A percentile compares a stretch with the other conserved stretches of the same genome.
Evolutionary conservation across 1,140 invertebrate species (phyloP).

Genomic region (Hycleus cichorii): DNA sequence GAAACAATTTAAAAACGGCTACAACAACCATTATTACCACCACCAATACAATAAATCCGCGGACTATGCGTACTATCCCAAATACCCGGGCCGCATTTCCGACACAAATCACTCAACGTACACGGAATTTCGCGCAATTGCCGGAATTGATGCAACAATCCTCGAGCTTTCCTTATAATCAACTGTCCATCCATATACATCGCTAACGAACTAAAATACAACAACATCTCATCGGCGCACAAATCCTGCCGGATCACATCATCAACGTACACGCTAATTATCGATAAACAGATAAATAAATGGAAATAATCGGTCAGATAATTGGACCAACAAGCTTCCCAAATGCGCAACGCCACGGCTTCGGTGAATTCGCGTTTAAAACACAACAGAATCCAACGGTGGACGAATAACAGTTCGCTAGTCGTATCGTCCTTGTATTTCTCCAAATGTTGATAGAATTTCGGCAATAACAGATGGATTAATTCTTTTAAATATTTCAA

Average conservation of each 20-base stretch:
- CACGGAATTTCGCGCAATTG: constrained; percentile 79
- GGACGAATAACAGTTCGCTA: constrained; percentile 82
- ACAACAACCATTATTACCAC: constrained; percentile 17
- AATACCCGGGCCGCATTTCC: constrained; percentile 81
- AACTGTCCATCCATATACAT: constrained; percentile 94
- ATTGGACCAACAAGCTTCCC: constrained; percentile 92
- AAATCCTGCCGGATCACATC: constrained; percentile 85
- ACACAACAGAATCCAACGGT: constrained; percentile 89
- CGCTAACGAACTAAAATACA: constrained; percentile 87
- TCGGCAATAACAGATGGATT: constrained; percentile 77
- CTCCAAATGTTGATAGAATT: constrained; percentile 78
- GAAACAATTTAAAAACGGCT: background rate
- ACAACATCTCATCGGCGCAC: constrained; percentile 85
- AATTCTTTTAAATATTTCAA: constrained; percentile 80
- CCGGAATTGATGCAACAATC: constrained; percentile 82
- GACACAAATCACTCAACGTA: constrained; percentile 76
- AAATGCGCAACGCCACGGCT: constrained; percentile 76
- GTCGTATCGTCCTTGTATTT: constrained; percentile 65
- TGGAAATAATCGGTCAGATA: constrained; percentile 91
- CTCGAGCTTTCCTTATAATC: constrained; percentile 84
- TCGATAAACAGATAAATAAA: constrained; percentile 82
- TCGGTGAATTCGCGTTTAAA: constrained; percentile 87
- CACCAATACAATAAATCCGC: constrained; percentile 55
- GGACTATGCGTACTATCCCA: constrained; percentile 86
- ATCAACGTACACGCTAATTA: constrained; percentile 85